Percentiles rank a stretch among this genome's conserved stretches.
Evolutionary conservation across 2,797 vertebrate species (phyloP).

Genomic region (Enteromius mattozi): DNA sequence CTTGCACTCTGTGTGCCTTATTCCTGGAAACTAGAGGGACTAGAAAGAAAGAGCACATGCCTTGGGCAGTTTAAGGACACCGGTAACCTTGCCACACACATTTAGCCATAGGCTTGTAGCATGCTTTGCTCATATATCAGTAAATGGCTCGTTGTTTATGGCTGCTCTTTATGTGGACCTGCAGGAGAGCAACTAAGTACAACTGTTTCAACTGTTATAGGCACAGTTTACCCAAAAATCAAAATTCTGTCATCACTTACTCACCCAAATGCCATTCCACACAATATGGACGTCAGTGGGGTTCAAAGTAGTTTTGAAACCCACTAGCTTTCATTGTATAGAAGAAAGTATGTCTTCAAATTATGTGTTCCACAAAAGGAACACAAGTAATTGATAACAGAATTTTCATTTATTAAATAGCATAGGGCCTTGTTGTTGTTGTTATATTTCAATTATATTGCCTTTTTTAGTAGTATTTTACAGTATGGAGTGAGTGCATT

Average conservation of each 20-base stretch:
- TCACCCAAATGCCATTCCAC: neutral
- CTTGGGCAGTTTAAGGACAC: slow-evolving; percentile 35
- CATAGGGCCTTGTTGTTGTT: neutral
- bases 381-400: neutral
- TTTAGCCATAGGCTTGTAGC: neutral
- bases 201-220: slow-evolving; percentile 15
- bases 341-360: neutral
- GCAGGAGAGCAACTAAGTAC: slow-evolving; percentile 4
- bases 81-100: slow-evolving; percentile 26
- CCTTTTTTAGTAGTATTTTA: slow-evolving; percentile 1
- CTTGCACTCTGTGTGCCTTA: slow-evolving; percentile 29
- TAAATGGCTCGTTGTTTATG: slow-evolving; percentile 2
- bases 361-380: neutral
- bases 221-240: neutral
- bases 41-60: slow-evolving; percentile 37
- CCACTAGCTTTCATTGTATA: neutral
- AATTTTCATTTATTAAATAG: neutral
- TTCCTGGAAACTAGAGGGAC: slow-evolving; percentile 19
- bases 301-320: neutral
- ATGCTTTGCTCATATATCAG: slow-evolving; percentile 5
- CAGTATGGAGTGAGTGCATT: slow-evolving; percentile 31
- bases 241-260: neutral
- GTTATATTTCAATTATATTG: neutral
- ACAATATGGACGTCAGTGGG: neutral
- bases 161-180: slow-evolving; percentile 16